Conservation (phyloP, 2,888 invertebrate species). For the Torymus texanus region DNA sequence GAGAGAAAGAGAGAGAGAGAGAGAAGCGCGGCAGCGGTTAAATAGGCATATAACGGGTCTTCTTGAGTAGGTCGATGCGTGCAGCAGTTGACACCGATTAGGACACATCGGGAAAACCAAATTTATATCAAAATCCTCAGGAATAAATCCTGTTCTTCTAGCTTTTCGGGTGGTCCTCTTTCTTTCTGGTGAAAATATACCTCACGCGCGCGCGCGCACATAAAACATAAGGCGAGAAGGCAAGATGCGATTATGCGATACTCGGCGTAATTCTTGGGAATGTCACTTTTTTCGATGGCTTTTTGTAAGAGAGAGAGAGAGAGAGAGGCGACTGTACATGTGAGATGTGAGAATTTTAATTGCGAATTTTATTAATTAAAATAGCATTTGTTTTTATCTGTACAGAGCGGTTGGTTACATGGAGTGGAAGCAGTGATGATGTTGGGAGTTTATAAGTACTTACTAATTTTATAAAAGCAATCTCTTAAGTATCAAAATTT, state of each 20-base stretch:
- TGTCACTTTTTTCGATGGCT: neutral
- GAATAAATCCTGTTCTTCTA: constrained; percentile 4
- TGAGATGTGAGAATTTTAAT: constrained; percentile 46
- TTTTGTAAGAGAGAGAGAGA: constrained; percentile 14
- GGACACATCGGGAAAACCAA: constrained; percentile 65
- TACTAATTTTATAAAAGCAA: no score
- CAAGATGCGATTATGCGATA: no score
- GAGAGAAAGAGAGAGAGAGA: neutral
- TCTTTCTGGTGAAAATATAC: no score
- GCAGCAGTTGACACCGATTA: constrained; percentile 73
- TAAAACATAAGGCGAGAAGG: no score
- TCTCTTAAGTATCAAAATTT: no score
- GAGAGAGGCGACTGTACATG: neutral
- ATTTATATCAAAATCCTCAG: constrained; percentile 50
- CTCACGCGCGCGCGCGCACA: no score
- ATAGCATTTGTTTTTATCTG: neutral
- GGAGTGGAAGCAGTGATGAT: no score
- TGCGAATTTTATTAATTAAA: constrained; percentile 20
- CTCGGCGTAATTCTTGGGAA: constrained; percentile 25
- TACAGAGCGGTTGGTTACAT: no score
- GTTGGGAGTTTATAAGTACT: no score
- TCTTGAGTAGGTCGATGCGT: constrained; percentile 73
- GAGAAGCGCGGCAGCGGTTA: constrained; percentile 51
- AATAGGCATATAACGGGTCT: constrained; percentile 72
- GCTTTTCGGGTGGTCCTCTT: constrained; percentile 34